Conservation (phyloP, 2,797 vertebrate species). For the Acanthis flammea region DNA sequence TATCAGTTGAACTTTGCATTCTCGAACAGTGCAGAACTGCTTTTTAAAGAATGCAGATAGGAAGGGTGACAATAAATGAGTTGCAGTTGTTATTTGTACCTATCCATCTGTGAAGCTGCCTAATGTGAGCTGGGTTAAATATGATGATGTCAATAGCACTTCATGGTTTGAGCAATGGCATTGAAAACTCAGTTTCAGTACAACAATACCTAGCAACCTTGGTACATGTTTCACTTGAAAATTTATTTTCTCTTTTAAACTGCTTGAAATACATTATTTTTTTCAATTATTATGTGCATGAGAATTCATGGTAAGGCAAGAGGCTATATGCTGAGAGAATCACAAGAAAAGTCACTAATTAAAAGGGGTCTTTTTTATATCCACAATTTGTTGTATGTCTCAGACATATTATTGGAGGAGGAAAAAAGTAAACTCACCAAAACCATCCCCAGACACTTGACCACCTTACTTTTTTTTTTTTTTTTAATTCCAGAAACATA, state of each 20-base stretch:
- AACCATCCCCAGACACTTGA: background rate
- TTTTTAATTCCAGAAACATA: background rate
- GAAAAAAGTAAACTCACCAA: rapidly evolving
- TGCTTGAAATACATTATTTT: background rate
- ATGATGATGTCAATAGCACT: background rate
- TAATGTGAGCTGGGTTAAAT: background rate
- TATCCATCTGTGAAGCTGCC: background rate
- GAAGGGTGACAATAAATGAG: background rate
- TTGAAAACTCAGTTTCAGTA: background rate
- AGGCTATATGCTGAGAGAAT: background rate
- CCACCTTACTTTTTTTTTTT: background rate
- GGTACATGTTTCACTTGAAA: background rate
- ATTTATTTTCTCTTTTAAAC: background rate
- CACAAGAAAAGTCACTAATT: background rate
- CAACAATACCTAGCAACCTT: background rate
- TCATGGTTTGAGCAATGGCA: background rate
- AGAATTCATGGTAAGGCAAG: background rate
- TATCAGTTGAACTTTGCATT: background rate
- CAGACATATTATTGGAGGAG: background rate
- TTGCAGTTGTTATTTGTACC: background rate
- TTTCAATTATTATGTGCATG: background rate
- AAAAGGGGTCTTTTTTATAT: background rate
- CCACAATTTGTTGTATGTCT: background rate
- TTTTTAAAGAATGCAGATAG: background rate
- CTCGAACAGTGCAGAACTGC: background rate